Evolutionary conservation across 1,140 invertebrate species (phyloP), one percentile per base, ranked within the genome.

Genomic region (Phymastichus coffea): DNA sequence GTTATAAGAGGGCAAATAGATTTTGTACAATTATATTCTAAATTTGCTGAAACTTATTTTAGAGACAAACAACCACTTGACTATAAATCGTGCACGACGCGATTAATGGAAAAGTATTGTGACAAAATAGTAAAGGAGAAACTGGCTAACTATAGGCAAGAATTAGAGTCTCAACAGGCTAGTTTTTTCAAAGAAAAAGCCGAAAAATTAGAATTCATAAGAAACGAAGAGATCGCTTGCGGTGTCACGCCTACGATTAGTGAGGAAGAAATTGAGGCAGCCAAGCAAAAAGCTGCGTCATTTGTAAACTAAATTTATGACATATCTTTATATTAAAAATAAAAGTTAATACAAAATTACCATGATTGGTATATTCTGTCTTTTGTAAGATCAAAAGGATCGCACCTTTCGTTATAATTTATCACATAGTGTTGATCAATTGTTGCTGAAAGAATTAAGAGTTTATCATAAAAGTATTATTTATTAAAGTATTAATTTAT

Each of bases 191-290:
- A 76, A 56, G 73, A 87, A 30, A 87, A 86, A 64, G 70, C 70
- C 0, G 69, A 84, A 53, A 74, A 75, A 46, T 72, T 93, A 28
- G 77, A 82, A 44, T 88, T 87, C 64, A 90, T 93, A 15, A 81
- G 85, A 41, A 80, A 86, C 59, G 88, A 91, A 72, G 88, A 93
- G 73, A 75, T 82, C 49, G 82, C 83, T 19, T 86, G 87, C 65
- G 83, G 86, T 30, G 66, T 89, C 6, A 69, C 79, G 30, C 80
- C 86, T 0, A 87, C 87, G 1, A 82, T 90, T 0, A 84, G 79
- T 0, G 82, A 88, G 64, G 81, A 86, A 60, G 84, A 89, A 57
- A 87, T 91, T 55, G 81, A 81, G 55, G 72, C 74, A n/a, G 82
- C 85, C 2, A 79, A 82, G 25, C 67, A 80, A 57, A 77, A 85